phyloP scores from a whole-genome alignment of 2,888 invertebrate genomes.

The Stenodema calcarata region DNA sequence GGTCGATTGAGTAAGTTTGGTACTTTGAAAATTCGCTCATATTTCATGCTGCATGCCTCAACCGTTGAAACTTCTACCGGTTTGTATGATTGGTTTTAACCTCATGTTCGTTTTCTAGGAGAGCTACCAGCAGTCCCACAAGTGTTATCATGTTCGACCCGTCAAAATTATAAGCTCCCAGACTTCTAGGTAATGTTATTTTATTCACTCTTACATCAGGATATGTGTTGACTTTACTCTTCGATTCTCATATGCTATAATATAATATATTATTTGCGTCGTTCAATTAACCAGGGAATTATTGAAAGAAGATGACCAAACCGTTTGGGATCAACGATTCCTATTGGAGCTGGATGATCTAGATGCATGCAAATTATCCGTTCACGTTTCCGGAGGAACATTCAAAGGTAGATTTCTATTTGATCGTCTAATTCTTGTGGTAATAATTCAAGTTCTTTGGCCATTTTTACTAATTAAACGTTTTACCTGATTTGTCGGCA shows the following conservation, averaged over 20 bases:
- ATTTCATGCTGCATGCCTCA: no score
- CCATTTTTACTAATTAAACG: no score
- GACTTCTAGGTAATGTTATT: constrained; percentile 60
- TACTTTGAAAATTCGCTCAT: no score
- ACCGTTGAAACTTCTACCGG: no score
- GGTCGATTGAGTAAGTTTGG: no score
- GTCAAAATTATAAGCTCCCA: constrained; percentile 67
- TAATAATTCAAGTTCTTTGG: background rate
- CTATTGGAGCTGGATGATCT: constrained; percentile 60
- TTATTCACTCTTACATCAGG: no score
- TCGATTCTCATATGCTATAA: no score
- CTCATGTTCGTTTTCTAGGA: constrained; percentile 65
- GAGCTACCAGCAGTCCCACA: constrained; percentile 76
- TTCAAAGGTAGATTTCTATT: constrained; percentile 63
- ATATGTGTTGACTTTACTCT: no score
- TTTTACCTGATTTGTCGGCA: constrained; percentile 53
- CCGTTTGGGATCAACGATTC: constrained; percentile 56
- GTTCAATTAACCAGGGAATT: constrained; percentile 51
- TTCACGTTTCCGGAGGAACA: constrained; percentile 62
- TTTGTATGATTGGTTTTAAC: background rate
- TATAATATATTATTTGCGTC: no score
- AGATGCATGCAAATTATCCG: constrained; percentile 61
- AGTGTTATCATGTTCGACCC: constrained; percentile 72
- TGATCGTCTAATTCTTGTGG: no score
- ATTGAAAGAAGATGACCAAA: constrained; percentile 55